Evolutionary conservation across 2,113 vertebrate genomes (phyloP), one percentile per base, ranked within the genome.

Genomic region (Australoheros scitulus): DNA sequence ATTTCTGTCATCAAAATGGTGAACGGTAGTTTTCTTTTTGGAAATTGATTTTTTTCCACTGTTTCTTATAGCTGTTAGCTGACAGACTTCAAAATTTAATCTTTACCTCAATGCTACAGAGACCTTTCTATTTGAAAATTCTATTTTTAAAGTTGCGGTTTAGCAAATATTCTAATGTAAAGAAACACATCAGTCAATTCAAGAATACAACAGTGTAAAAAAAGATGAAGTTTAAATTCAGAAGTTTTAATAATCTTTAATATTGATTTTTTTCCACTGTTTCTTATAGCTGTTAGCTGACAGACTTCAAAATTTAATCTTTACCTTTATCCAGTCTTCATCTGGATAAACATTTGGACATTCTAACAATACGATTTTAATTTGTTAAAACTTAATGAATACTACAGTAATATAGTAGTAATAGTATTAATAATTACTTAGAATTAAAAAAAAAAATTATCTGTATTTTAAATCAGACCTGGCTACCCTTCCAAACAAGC

Each of bases 201-300:
- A 65, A 4, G n/a, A 65, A 43, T 4, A 43, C 43, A 24, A 43
- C 63, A 43, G 38, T 24, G 38, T 24, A 43, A 14, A 26, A 65
- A 26, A 24, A 65, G 9, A 5, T 43, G 36, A 43, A n/a, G n/a
- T 41, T 5, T 64, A 6, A 41, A 41, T 64, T 65, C 63, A 65
- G 63, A 65, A 43, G n/a, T 65, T 65, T 43, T 65, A 65, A 65
- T 68, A 68, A 47, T 68, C 38, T 17, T 43, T 65, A 43, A 65
- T 43, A 43, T 24, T 9, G 36, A 6, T 43, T 43, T 9, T n/a
- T 38, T 24, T 43, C 38, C 63, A 65, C 41, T 65, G 24, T 26
- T 38, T 65, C 63, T 65, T 65, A 14, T 43, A 43, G 63, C n/a
- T 65, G 38, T 65, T 65, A 43, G 2, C 17, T 24, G 41, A 43